Conservation (phyloP, 2,888 invertebrate species). For the Acronicta aceris region DNA sequence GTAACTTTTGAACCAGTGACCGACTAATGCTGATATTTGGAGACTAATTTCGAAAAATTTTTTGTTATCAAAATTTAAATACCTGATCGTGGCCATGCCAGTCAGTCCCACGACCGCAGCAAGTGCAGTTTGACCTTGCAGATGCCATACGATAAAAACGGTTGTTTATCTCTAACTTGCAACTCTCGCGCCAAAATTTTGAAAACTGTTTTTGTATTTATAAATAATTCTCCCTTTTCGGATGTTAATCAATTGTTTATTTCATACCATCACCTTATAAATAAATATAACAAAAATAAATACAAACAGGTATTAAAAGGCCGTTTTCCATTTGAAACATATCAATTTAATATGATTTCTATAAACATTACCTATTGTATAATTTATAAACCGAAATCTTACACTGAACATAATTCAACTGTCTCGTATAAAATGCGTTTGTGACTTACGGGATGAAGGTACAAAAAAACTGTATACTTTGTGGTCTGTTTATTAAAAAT, state of each 20-base stretch:
- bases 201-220: slow-evolving; percentile 14
- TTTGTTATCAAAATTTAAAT: no score
- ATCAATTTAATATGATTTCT: slow-evolving; percentile 87
- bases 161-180: background rate
- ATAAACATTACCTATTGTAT: slow-evolving; percentile 87
- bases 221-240: slow-evolving; percentile 60
- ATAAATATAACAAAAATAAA: slow-evolving; percentile 65
- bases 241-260: slow-evolving; percentile 71
- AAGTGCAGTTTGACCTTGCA: no score
- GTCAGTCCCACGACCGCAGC: no score
- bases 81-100: no score
- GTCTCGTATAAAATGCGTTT: slow-evolving; percentile 56
- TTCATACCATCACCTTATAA: slow-evolving; percentile 73
- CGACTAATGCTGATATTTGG: no score
- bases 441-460: slow-evolving; percentile 66
- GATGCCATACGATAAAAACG: no score
- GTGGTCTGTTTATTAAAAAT: slow-evolving; percentile 68
- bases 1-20: no score
- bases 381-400: slow-evolving; percentile 80
- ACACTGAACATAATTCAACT: slow-evolving; percentile 77
- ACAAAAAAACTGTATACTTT: slow-evolving; percentile 72
- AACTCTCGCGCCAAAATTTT: background rate
- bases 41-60: no score
- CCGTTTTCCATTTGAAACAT: slow-evolving; percentile 84
- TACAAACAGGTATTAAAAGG: slow-evolving; percentile 81